phyloP scores from a whole-genome alignment of 2,888 invertebrate genomes.

The Aquatica leii region DNA sequence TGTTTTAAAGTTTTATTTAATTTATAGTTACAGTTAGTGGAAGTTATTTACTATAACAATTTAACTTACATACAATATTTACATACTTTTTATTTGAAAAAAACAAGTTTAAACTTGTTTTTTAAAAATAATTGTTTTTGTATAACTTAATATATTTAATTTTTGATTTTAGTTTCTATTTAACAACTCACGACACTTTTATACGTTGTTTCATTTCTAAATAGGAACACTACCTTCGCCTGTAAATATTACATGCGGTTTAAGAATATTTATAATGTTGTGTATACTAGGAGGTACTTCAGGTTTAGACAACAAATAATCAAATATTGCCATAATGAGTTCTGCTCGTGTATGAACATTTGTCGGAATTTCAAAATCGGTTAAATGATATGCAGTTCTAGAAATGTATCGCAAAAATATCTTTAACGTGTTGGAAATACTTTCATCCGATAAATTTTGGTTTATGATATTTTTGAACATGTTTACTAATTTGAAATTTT shows the following conservation, averaged over 20 bases:
- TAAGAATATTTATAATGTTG: not conserved
- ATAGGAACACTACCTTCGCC: not conserved
- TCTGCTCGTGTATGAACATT: not conserved
- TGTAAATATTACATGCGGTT: not conserved
- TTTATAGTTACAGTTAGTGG: too few relatives aligned
- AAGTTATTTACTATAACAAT: too few relatives aligned
- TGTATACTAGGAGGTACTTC: not conserved
- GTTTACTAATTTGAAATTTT: conserved; percentile 41
- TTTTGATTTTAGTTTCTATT: too few relatives aligned
- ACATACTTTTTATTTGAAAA: too few relatives aligned
- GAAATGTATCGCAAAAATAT: conserved; percentile 12
- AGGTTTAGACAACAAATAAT: not conserved
- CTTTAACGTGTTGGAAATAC: conserved; percentile 14
- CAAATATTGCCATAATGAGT: not conserved
- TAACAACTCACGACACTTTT: too few relatives aligned
- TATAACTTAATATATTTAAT: too few relatives aligned
- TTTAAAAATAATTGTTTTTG: too few relatives aligned
- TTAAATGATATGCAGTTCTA: not conserved
- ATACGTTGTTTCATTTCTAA: not conserved
- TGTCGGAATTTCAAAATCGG: not conserved
- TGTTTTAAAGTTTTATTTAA: too few relatives aligned
- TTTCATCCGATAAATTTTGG: conserved; percentile 22
- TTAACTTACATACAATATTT: too few relatives aligned
- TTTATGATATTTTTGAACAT: conserved; percentile 37
- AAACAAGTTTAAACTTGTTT: too few relatives aligned